Percentiles rank a stretch among this genome's conserved stretches.
phyloP scores from a whole-genome alignment of 1,140 invertebrate genomes.

The Meloidogyne hapla region DNA sequence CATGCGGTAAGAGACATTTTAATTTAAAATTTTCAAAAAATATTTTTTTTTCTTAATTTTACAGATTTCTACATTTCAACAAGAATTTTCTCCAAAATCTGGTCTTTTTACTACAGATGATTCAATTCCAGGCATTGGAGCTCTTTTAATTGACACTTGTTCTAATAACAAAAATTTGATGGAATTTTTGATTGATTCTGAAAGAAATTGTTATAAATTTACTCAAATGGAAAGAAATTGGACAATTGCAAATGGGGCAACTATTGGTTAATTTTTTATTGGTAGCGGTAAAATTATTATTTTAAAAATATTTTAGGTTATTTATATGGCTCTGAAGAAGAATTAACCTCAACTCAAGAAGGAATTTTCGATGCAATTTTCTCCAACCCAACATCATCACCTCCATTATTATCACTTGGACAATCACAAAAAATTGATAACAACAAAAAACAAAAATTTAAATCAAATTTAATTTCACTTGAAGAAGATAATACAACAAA shows the following conservation, averaged over 20 bases:
- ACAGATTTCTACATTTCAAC: slow-evolving; percentile 50
- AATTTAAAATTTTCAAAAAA: not conserved
- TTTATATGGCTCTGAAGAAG: slow-evolving; percentile 41
- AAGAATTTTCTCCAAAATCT: slow-evolving; percentile 48
- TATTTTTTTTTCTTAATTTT: slow-evolving; percentile 11
- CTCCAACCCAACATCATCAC: not conserved
- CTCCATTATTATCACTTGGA: slow-evolving; percentile 11
- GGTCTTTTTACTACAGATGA: slow-evolving; percentile 35
- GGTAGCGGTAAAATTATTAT: not conserved
- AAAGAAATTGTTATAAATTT: slow-evolving; percentile 55
- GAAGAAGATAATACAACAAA: not conserved
- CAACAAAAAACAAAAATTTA: not conserved
- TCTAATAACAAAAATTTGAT: slow-evolving; percentile 37
- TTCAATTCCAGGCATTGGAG: slow-evolving; percentile 52
- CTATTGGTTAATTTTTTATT: slow-evolving; percentile 45
- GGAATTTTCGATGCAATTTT: slow-evolving; percentile 14
- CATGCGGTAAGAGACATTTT: slow-evolving; percentile 39
- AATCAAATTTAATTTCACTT: slow-evolving; percentile 6
- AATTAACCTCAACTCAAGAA: slow-evolving; percentile 18
- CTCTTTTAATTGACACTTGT: slow-evolving; percentile 55
- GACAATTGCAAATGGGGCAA: slow-evolving; percentile 56
- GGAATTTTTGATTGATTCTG: slow-evolving; percentile 56
- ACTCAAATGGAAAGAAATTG: slow-evolving; percentile 55
- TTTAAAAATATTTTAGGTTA: slow-evolving; percentile 41
- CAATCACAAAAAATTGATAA: not conserved